These are phyloP conservation scores for Maniola hyperantus DNA, from an alignment of 2,888 invertebrate genomes.

Conservation along the genomic window DNA sequence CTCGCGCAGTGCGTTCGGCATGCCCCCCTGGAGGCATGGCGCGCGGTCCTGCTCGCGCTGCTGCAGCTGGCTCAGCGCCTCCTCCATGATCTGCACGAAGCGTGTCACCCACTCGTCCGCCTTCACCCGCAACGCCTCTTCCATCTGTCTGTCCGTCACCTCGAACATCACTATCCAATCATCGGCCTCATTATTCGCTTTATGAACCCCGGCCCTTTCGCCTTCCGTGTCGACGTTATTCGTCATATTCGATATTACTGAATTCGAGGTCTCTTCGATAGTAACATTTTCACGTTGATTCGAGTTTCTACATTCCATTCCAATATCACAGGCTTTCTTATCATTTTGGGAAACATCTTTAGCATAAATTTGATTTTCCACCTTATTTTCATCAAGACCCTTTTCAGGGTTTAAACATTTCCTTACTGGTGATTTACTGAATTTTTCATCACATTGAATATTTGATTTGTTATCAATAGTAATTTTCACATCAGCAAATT, in stretches of 20 bases:
- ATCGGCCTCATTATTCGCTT: background rate
- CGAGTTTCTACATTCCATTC: background rate
- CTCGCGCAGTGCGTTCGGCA: constrained; percentile 63
- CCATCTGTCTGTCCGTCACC: constrained; percentile 55
- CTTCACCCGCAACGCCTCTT: constrained; percentile 55
- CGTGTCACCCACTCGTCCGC: constrained; percentile 69
- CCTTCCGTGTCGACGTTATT: background rate
- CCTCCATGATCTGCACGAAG: constrained; percentile 73
- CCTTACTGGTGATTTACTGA: background rate
- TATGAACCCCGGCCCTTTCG: background rate
- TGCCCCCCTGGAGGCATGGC: constrained; percentile 41
- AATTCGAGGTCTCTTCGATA: constrained; percentile 6
- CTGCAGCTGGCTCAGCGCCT: constrained; percentile 60
- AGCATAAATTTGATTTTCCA: background rate
- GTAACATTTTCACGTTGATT: background rate
- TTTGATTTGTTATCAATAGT: constrained; percentile 41
- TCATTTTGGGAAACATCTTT: background rate
- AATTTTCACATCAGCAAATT: constrained; percentile 36
- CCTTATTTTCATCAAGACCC: background rate
- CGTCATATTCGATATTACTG: constrained; percentile 5
- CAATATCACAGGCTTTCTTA: constrained; percentile 22
- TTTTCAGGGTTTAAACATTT: background rate
- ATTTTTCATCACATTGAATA: background rate
- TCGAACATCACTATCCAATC: constrained; percentile 54
- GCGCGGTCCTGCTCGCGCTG: constrained; percentile 49